Percentiles rank a stretch among this genome's conserved stretches.
phyloP scores from a whole-genome alignment of 2,113 vertebrate species.

The Indicator indicator region DNA sequence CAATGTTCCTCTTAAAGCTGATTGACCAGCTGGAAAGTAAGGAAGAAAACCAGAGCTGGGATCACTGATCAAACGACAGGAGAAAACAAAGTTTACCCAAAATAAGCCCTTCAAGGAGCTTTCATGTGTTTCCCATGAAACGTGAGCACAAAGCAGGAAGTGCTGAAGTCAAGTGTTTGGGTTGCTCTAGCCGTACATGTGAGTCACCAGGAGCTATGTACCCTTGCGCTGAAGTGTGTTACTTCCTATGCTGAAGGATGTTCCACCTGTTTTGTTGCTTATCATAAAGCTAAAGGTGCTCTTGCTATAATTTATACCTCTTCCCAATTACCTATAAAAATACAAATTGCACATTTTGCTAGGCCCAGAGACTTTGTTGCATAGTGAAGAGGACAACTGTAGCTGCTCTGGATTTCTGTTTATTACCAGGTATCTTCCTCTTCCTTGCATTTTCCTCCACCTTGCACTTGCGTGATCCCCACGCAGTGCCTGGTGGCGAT shows the following conservation, averaged over 20 bases:
- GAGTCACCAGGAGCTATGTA: neutral
- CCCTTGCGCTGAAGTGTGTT: neutral
- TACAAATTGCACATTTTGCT: neutral
- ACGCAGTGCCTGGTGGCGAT: fast-evolving
- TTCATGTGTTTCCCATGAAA: neutral
- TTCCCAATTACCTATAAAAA: neutral
- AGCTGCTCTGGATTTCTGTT: neutral
- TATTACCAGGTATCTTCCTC: neutral
- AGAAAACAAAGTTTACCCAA: neutral
- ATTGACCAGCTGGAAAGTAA: neutral
- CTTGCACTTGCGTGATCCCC: no score
- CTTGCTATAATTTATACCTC: neutral
- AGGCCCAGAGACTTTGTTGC: neutral
- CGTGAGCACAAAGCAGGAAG: neutral
- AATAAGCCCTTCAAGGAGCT: neutral
- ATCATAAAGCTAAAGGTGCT: neutral
- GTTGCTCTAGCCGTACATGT: neutral
- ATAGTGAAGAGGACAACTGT: neutral
- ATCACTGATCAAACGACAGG: neutral
- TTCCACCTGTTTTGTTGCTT: neutral
- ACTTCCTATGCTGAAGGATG: neutral
- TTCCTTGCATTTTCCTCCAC: no score
- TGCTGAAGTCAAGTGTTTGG: neutral
- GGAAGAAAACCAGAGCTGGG: neutral
- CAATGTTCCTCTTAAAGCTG: neutral